Conservation (phyloP, 64 coral and sea anemone genomes). For the Platygyra sinensis region DNA sequence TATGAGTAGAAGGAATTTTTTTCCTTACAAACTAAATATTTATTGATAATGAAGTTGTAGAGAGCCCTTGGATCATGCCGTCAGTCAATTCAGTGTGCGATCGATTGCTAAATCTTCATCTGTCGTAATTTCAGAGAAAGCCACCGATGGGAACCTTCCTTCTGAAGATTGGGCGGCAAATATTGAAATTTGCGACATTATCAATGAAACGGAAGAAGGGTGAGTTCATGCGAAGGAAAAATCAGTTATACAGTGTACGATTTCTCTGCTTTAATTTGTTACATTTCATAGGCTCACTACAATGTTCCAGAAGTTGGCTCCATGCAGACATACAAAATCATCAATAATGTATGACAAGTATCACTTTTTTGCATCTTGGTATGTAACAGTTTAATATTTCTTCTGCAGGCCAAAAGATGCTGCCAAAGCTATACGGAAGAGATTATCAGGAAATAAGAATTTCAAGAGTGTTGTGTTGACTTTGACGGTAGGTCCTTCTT, state of each 20-base stretch:
- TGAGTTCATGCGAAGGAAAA: constrained; percentile 31
- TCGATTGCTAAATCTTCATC: background rate
- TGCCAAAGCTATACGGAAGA: constrained; percentile 91
- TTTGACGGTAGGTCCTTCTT: constrained; percentile 69
- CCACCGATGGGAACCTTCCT: constrained; percentile 86
- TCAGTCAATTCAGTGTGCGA: background rate
- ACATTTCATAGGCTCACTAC: background rate
- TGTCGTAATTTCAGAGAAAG: constrained; percentile 71
- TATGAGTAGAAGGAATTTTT: background rate
- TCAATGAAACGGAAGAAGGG: constrained; percentile 99
- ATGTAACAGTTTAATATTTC: background rate
- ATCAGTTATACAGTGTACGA: background rate
- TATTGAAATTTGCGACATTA: constrained; percentile 98
- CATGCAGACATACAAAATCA: background rate
- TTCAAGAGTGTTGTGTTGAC: constrained; percentile 94
- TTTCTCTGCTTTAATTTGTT: background rate
- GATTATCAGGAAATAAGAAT: constrained; percentile 80
- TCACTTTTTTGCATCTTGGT: background rate
- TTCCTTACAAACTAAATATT: background rate
- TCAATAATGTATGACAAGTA: background rate
- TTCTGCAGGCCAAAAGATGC: constrained; percentile 89
- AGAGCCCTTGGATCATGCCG: background rate
- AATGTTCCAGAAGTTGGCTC: background rate
- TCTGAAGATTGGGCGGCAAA: constrained; percentile 99
- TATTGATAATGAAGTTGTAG: background rate